phyloP scores from a whole-genome alignment of 2,113 vertebrate species.

The Pseudorhombus dupliciocellatus region DNA sequence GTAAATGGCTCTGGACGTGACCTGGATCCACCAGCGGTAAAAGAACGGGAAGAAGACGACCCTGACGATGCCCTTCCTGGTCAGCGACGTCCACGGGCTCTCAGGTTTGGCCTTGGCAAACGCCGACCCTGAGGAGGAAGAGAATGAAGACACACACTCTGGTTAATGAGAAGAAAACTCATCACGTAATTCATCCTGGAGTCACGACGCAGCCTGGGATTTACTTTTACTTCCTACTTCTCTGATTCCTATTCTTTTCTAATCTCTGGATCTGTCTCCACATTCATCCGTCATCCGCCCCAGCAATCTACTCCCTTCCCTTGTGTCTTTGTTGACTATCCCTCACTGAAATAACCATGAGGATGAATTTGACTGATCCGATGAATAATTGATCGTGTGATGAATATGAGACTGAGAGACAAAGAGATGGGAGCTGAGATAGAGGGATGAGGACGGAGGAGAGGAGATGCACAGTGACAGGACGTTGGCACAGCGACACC shows the following conservation, averaged over 20 bases:
- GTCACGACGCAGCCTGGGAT: not conserved
- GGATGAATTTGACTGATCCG: constrained; percentile 16
- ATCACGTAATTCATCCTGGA: constrained; percentile 15
- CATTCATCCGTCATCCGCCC: not conserved
- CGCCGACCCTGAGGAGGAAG: constrained; percentile 86
- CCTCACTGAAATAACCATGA: constrained; percentile 29
- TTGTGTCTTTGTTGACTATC: not conserved
- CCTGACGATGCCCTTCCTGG: constrained; percentile 96
- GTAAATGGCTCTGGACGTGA: constrained; percentile 94
- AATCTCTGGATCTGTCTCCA: not conserved
- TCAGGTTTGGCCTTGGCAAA: constrained; percentile 99
- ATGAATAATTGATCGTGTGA: constrained; percentile 55
- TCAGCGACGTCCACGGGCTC: constrained; percentile 98
- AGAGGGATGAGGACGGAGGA: not conserved
- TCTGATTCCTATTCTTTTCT: not conserved
- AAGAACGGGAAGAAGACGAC: constrained; percentile 99
- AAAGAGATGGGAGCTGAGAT: not conserved
- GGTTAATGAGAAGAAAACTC: constrained; percentile 1
- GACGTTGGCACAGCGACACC: constrained; percentile 22
- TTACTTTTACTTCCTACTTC: not conserved
- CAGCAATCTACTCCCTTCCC: not conserved
- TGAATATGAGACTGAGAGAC: constrained; percentile 23
- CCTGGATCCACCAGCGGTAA: constrained; percentile 98
- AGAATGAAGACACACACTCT: not conserved
- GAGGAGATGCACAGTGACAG: not conserved